Conservation (phyloP, 2,113 vertebrate species). For the Bettongia penicillata region DNA sequence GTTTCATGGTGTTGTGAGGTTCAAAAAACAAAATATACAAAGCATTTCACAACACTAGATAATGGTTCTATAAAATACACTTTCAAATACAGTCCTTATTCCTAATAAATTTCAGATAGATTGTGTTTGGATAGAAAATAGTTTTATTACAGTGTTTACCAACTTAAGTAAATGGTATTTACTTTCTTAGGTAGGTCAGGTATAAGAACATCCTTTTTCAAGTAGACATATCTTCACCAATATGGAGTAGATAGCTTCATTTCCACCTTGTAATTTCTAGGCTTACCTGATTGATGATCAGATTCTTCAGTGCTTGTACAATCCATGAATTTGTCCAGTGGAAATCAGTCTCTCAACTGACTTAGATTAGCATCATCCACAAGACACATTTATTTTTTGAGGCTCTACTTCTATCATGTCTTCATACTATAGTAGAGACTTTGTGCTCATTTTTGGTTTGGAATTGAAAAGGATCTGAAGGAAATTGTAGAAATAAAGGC, state of each 20-base stretch:
- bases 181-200: not conserved
- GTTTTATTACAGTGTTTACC: not conserved
- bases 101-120: not conserved
- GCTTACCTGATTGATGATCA: not conserved
- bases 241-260: not conserved
- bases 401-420: not conserved
- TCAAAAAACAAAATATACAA: not conserved
- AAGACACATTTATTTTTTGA: not conserved
- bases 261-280: not conserved
- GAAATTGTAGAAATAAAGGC: not conserved
- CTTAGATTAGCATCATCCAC: not conserved
- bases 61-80: not conserved
- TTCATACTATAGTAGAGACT: not conserved
- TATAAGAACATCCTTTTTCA: not conserved
- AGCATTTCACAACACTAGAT: not conserved
- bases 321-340: not conserved
- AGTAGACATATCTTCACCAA: not conserved
- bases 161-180: not conserved
- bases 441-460: not conserved
- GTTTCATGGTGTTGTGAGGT: not conserved
- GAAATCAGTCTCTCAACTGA: not conserved
- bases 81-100: not conserved
- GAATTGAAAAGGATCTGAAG: not conserved
- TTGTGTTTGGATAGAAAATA: not conserved
- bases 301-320: not conserved